phyloP scores from a whole-genome alignment of 1,140 invertebrate genomes.

The Aporrectodea caliginosa region DNA sequence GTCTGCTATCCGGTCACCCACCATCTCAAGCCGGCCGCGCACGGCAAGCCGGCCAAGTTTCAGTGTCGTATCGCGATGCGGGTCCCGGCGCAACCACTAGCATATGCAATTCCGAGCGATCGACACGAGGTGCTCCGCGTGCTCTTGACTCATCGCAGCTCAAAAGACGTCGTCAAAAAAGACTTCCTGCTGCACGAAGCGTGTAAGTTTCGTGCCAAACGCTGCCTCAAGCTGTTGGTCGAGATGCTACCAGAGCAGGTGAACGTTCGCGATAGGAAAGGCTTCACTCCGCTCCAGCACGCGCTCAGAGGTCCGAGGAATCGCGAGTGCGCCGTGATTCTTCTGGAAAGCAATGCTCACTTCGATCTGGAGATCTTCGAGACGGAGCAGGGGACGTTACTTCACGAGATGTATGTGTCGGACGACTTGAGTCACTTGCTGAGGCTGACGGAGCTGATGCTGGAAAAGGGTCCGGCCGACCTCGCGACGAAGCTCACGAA shows the following conservation, averaged over 20 bases:
- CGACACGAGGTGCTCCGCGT: constrained; percentile 30
- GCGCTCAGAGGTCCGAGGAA: constrained; percentile 29
- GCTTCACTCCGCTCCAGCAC: constrained; percentile 32
- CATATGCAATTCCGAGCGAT: constrained; percentile 33
- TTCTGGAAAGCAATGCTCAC: constrained; percentile 29
- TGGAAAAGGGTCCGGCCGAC: constrained; percentile 31
- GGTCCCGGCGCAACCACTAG: constrained; percentile 20
- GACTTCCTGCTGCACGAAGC: constrained; percentile 33
- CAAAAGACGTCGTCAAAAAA: constrained; percentile 29
- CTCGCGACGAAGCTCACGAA: constrained; percentile 28
- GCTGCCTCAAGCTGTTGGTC: constrained; percentile 32
- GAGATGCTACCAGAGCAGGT: constrained; percentile 33
- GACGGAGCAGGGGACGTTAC: constrained; percentile 29
- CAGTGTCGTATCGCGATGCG: constrained; percentile 14
- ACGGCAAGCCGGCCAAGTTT: constrained; percentile 29
- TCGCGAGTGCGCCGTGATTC: constrained; percentile 29
- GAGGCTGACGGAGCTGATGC: constrained; percentile 30
- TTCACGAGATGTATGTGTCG: constrained; percentile 30
- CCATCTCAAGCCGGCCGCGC: constrained; percentile 24
- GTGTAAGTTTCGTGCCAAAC: constrained; percentile 31
- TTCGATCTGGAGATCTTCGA: constrained; percentile 33
- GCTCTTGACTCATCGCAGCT: constrained; percentile 29
- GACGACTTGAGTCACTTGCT: constrained; percentile 29
- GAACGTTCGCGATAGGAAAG: constrained; percentile 31
- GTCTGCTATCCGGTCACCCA: constrained; percentile 32